phyloP scores from a whole-genome alignment of 2,888 invertebrate species.

The Brachylomia viminalis region DNA sequence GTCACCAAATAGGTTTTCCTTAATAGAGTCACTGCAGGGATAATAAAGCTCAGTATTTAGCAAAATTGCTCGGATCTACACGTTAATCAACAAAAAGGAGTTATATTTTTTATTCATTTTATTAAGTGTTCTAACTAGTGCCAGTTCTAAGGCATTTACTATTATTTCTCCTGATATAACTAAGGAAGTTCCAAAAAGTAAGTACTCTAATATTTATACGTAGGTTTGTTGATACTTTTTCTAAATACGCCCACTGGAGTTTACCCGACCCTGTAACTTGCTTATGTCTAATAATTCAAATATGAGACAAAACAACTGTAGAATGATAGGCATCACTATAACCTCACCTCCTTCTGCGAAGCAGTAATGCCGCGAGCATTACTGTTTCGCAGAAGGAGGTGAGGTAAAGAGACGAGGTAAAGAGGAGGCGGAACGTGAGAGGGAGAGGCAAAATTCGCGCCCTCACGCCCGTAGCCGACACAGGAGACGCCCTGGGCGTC shows the following conservation, averaged over 20 bases:
- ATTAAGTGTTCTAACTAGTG: constrained; percentile 25
- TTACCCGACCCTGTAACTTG: not conserved
- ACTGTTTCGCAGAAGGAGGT: too few relatives aligned
- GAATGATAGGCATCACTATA: not conserved
- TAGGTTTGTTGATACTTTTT: not conserved
- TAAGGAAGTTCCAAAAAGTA: constrained; percentile 8
- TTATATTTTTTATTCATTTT: constrained; percentile 16
- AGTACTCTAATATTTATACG: constrained; percentile 11
- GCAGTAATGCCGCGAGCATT: too few relatives aligned
- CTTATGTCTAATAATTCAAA: not conserved
- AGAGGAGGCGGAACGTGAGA: too few relatives aligned
- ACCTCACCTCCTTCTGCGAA: too few relatives aligned
- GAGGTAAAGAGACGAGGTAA: too few relatives aligned
- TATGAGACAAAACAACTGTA: not conserved
- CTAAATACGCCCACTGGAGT: not conserved
- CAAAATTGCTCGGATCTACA: constrained; percentile 46
- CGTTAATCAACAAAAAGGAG: constrained; percentile 30
- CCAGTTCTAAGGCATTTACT: not conserved
- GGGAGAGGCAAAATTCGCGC: too few relatives aligned
- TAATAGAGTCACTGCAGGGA: constrained; percentile 35
- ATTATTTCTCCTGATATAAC: too few relatives aligned
- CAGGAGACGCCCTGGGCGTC: too few relatives aligned
- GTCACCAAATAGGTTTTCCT: constrained; percentile 50
- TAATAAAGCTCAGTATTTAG: constrained; percentile 19
- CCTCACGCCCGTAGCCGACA: too few relatives aligned